phyloP scores from a whole-genome alignment of 2,888 invertebrate species.

The Plemyria rubiginata region DNA sequence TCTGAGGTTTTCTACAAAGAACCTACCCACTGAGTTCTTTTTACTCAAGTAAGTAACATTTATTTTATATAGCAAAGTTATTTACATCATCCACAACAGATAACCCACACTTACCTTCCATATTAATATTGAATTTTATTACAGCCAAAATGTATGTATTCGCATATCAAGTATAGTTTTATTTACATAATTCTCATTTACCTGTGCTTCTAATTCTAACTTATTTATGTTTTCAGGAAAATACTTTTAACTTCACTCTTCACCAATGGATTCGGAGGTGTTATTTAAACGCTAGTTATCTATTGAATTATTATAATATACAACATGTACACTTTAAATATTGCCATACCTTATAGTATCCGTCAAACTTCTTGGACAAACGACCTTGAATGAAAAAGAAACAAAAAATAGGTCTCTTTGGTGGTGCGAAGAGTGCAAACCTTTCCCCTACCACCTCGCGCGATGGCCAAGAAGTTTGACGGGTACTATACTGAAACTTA shows the following conservation, averaged over 20 bases:
- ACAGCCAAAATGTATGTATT: too few relatives aligned
- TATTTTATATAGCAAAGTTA: neutral
- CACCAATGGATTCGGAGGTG: slow-evolving; percentile 51
- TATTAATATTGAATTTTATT: neutral
- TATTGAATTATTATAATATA: slow-evolving; percentile 33
- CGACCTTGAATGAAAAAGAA: too few relatives aligned
- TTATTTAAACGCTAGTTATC: slow-evolving; percentile 42
- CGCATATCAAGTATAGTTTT: neutral
- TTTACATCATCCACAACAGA: neutral
- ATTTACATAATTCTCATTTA: neutral
- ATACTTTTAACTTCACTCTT: slow-evolving; percentile 69
- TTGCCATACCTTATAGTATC: slow-evolving; percentile 27
- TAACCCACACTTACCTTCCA: neutral
- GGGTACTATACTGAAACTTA: slow-evolving; percentile 24
- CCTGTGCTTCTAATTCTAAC: neutral
- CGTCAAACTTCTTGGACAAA: too few relatives aligned
- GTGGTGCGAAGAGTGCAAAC: too few relatives aligned
- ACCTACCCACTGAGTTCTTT: neutral
- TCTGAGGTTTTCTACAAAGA: slow-evolving; percentile 7
- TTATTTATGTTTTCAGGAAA: slow-evolving; percentile 70
- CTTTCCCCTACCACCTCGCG: too few relatives aligned
- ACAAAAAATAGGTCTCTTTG: too few relatives aligned
- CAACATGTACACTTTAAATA: slow-evolving; percentile 24
- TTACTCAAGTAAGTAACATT: slow-evolving; percentile 7
- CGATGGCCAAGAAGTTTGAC: too few relatives aligned